Evolutionary conservation across 2,797 vertebrate species (phyloP), one percentile per base, ranked within the genome.

Genomic region (Gymnothorax reevesii): DNA sequence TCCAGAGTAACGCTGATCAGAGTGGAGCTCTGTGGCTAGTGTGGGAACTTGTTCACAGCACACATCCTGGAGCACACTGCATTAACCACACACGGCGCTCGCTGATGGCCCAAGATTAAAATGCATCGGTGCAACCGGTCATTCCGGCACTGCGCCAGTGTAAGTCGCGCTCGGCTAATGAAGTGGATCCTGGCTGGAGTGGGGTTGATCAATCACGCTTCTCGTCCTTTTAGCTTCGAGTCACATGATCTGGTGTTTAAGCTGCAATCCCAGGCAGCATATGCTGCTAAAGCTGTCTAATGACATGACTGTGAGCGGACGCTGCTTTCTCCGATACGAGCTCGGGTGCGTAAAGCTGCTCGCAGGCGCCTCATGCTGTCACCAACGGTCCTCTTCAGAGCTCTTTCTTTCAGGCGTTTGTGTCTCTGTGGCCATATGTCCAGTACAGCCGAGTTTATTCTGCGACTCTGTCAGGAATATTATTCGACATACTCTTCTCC

Each of bases 301-400:
- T 82, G 85, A 84, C 62, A 52, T 73, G 66, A 88, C 86, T 85
- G 86, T 42, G n/a, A 87, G 90, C 86, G 88, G 83, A 86, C 60
- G 85, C 87, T 91, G 90, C 69, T 92, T 86, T 89, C 87, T 90
- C 84, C 85, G 87, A 91, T 87, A 87, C 89, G 87, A 73, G 86
- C 85, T 90, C 77, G 75, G 92, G 91, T 88, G 87, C 73, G 88
- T 90, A 92, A 94, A 92, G 92, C 92, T 86, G 93, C 94, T 95
- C 17, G 86, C 87, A 90, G 94, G 93, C 94, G 93, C 87, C 59
- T 83, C 86, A 92, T 89, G 82, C 88, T 94, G 95, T 95, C 94
- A 94, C 88, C 93, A 92, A 92, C 87, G 86, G 93, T 95, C 73
- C 92, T 89, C 92, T 90, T 95, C 94, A 95, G 91, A 88, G 59